Conservation (phyloP, 1,140 invertebrate genomes). For the Matsumurasca onukii region DNA sequence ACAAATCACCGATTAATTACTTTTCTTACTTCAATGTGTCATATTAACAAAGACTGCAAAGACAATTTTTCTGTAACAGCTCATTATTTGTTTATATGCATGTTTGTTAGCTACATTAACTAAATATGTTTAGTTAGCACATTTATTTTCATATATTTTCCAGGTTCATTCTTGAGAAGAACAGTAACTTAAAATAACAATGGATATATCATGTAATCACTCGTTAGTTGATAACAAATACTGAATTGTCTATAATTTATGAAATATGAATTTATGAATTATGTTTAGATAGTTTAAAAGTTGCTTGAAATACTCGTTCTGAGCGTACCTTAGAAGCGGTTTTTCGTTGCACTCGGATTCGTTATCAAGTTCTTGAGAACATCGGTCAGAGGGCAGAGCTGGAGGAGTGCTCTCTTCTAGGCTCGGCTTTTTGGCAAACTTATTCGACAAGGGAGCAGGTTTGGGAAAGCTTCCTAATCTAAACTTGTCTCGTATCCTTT, state of each 20-base stretch:
- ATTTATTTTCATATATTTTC: background rate
- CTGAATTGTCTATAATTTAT: no score
- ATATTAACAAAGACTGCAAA: no score
- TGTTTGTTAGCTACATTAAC: background rate
- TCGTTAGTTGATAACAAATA: no score
- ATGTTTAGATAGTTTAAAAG: background rate
- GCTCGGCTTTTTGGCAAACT: background rate
- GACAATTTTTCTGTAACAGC: no score
- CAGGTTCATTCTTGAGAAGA: background rate
- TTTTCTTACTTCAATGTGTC: no score
- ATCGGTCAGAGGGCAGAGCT: constrained; percentile 13
- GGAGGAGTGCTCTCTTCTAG: constrained; percentile 23
- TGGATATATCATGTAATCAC: no score
- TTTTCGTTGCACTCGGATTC: constrained; percentile 53
- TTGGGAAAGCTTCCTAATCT: constrained; percentile 8
- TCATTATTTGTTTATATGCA: no score
- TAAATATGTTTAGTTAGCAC: background rate
- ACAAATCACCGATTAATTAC: constrained; percentile 26
- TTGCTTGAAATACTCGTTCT: background rate
- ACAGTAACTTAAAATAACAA: background rate
- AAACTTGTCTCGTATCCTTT: constrained; percentile 18
- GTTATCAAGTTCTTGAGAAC: constrained; percentile 25
- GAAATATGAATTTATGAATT: no score
- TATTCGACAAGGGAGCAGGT: background rate
- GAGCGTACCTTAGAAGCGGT: constrained; percentile 50